These are phyloP conservation scores for Calcarius lapponicus DNA, from an alignment of 2,797 vertebrate genomes.

Conservation along the genomic window DNA sequence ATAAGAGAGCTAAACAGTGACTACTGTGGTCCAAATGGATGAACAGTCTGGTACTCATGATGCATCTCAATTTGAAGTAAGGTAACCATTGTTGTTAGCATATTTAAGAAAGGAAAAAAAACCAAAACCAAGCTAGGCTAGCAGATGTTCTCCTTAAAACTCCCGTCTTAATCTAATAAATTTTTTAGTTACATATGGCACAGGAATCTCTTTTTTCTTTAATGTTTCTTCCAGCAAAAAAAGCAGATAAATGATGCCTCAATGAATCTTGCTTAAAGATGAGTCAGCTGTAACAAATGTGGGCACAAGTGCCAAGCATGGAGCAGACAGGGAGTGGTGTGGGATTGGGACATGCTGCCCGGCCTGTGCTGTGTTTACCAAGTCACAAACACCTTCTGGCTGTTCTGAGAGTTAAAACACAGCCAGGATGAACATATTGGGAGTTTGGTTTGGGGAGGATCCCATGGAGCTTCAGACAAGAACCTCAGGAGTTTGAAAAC, in stretches of 20 bases:
- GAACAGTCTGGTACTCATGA: neutral
- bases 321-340: neutral
- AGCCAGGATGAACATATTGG: neutral
- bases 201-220: neutral
- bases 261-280: neutral
- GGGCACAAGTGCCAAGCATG: neutral
- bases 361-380: neutral
- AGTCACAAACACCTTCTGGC: neutral
- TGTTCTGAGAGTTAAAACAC: neutral
- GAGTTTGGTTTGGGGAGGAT: neutral
- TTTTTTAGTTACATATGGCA: neutral
- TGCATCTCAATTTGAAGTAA: neutral
- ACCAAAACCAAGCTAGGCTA: neutral
- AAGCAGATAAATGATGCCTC: neutral
- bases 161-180: neutral
- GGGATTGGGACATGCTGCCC: neutral
- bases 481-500: neutral
- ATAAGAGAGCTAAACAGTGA: neutral
- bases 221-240: neutral
- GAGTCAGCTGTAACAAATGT: neutral
- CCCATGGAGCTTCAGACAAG: neutral
- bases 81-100: neutral
- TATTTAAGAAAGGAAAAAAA: neutral
- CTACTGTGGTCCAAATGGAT: neutral
- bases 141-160: neutral